Base-by-base conservation (phyloP, 2,797 vertebrate species). In the Mastacembelus armatus region DNA sequence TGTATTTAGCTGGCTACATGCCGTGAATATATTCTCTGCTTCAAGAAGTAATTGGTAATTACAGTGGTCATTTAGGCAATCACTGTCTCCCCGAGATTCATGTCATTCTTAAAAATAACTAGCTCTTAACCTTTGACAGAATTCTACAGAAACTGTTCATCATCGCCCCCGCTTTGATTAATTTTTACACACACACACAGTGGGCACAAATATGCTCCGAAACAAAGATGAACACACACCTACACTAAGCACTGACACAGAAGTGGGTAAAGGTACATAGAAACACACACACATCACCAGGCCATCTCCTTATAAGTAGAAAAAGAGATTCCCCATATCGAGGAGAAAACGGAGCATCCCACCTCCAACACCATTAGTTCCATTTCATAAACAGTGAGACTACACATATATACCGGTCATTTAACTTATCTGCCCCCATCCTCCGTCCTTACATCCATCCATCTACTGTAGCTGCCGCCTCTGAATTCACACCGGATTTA, bases 61-160 rank as follows among this genome's bases (percentile, higher is more conserved):
- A 99, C 96, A 98, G 96, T 98, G 97, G 96, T 99, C 97, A 98
- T 99, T 98, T 98, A 99, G 97, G 96, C 97, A 99, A 99, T 99
- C 97, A 98, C 96, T 98, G 98, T 99, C 98, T 98, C 95, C 94
- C 95, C 91, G 95, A 98, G 97, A 99, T 99, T 99, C 98, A 98
- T 99, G 98, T 99, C 97, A 98, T 99, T 99, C 97, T 99, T 98
- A 99, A 99, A 99, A 99, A 99, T 99, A 99, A 99, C 97, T 98
- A 97, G 98, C 98, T 99, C 97, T 99, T 99, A 99, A 99, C 98
- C 98, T 98, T 98, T 99, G 98, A 99, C 97, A 98, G 97, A 97
- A 97, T 97, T 96, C 97, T 95, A 96, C 96, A 97, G 97, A 98
- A 98, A 98, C 97, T 96, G 96, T 98, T 98, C 97, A 98, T 99